Evolutionary conservation across 2,888 invertebrate genomes (phyloP), one percentile per base, ranked within the genome.

Genomic region (Myathropa florea): DNA sequence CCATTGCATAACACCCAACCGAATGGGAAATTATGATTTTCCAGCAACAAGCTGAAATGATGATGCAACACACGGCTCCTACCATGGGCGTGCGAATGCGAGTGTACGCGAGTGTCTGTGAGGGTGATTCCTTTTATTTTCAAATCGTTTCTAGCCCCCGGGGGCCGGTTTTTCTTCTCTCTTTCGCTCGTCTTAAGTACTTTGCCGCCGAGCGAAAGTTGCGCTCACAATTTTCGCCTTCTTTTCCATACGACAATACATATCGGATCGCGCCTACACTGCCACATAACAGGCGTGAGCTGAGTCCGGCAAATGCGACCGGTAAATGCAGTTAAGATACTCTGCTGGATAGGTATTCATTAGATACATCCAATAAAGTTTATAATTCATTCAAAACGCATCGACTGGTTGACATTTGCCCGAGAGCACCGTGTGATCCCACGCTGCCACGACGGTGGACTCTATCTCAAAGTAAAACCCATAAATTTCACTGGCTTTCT

Each of bases 1-100:
- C 18, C 24, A 57, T 85, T 85, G 46, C 30, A 81, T 81, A 85
- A 81, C 46, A n/a, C 18, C n/a, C 39, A 12, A 39, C 61, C 71
- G 53, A 81, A 68, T 81, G 76, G 84, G 65, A 80, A 80, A 84
- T 75, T 85, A 85, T 85, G 84, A 81, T 85, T 83, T 85, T 77
- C 71, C 81, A 72, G 76, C 46, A 46, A n/a, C 75, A 65, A 67
- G 76, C 76, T 76, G 63, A 67, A 75, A 61, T 70, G 73, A 83
- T 81, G 84, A 76, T 72, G 81, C 73, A 68, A 75, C 73, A 46
- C 46, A 46, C 10, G 36, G 10, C 46, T 53, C 60, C 46, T n/a
- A 55, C 24, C n/a, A 21, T 33, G 64, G 26, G 18, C 24, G 14
- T 23, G 63, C 46, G 53, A 18, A 9, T 14, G 24, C 24, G 46